phyloP scores from a whole-genome alignment of 2,888 invertebrate genomes.

The Dasypogon diadema region DNA sequence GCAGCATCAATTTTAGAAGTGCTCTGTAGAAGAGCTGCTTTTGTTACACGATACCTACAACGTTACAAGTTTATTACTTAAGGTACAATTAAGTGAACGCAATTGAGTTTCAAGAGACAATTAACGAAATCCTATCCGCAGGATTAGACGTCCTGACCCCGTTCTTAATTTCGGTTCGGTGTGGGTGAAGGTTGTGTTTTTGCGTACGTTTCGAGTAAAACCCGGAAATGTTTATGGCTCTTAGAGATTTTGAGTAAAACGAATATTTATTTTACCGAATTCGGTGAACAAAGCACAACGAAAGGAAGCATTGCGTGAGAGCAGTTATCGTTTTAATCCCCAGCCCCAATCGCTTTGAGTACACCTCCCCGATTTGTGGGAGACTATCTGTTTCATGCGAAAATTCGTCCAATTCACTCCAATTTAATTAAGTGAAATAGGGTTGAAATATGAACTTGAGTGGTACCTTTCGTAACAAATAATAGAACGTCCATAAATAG shows the following conservation, averaged over 20 bases:
- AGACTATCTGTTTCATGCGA: slow-evolving; percentile 11
- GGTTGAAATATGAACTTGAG: slow-evolving; percentile 27
- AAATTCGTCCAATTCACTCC: slow-evolving; percentile 21
- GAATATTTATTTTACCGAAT: background rate
- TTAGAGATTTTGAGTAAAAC: background rate
- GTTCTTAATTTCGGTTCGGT: background rate
- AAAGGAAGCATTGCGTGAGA: background rate
- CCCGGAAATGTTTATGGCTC: background rate
- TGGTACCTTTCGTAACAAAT: slow-evolving; percentile 1
- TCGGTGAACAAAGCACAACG: background rate
- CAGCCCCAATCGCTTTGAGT: background rate
- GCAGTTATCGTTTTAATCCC: background rate
- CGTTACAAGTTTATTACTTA: background rate
- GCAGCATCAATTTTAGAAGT: slow-evolving; percentile 7
- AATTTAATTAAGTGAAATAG: slow-evolving; percentile 32
- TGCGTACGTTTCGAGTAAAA: background rate
- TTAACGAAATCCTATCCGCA: slow-evolving; percentile 8
- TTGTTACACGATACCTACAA: background rate
- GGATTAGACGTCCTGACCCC: background rate
- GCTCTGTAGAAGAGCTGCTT: background rate
- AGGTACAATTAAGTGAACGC: background rate
- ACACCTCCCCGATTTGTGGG: background rate
- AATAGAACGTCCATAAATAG: slow-evolving; percentile 27
- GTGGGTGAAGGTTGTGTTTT: too few species aligned
- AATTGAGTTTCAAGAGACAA: slow-evolving; percentile 3